Evolutionary conservation across 2,113 vertebrate genomes (phyloP).

Genomic region (Callithrix jacchus): DNA sequence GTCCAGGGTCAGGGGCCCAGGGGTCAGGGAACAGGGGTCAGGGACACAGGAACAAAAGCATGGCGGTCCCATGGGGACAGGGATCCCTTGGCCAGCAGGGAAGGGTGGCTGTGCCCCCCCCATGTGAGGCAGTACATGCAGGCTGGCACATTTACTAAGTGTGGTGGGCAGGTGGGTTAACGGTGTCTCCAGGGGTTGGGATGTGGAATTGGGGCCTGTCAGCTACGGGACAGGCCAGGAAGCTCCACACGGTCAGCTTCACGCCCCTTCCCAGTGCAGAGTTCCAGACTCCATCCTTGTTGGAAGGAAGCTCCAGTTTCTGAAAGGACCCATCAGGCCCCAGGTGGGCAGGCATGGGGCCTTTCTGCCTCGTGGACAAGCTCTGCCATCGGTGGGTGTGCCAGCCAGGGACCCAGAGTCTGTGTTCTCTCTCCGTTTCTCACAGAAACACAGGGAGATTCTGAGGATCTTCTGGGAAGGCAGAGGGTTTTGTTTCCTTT

Average conservation of each 20-base stretch:
- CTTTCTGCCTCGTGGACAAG: not conserved
- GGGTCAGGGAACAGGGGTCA: not conserved
- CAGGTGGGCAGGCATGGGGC: rapidly evolving
- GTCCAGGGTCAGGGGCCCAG: not conserved
- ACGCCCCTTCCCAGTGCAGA: not conserved
- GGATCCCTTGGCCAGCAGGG: not conserved
- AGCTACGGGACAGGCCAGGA: not conserved
- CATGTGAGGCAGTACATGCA: rapidly evolving
- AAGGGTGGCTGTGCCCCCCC: rapidly evolving
- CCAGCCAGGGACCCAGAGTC: rapidly evolving
- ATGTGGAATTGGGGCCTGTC: rapidly evolving
- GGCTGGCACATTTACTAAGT: rapidly evolving
- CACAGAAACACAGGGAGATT: not conserved
- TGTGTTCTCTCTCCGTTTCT: not conserved
- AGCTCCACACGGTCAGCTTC: rapidly evolving
- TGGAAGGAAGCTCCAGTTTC: rapidly evolving
- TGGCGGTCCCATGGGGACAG: rapidly evolving
- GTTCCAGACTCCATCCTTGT: not conserved
- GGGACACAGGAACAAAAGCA: no score
- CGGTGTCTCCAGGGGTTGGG: rapidly evolving
- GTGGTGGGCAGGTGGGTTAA: rapidly evolving
- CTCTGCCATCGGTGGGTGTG: rapidly evolving
- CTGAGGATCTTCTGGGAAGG: not conserved
- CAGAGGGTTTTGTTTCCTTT: not conserved
- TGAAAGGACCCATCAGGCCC: rapidly evolving